A percentile compares a stretch with the other conserved stretches of the same genome.
These are phyloP conservation scores for Camelus bactrianus DNA, from an alignment of 2,113 vertebrate species.

Conservation along the genomic window DNA sequence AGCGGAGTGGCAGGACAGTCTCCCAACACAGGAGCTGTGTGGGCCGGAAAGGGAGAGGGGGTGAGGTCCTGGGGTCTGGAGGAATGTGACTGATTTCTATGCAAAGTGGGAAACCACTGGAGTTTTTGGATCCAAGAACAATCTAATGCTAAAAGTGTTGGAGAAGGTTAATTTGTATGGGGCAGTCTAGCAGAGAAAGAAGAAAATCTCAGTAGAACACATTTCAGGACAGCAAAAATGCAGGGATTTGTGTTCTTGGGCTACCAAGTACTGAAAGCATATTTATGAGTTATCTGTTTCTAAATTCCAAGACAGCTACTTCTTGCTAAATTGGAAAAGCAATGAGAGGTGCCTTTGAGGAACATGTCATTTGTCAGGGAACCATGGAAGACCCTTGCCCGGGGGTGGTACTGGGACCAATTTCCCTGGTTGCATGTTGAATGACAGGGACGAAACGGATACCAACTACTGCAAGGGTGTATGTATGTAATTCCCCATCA, in stretches of 20 bases:
- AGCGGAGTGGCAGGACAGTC: not conserved
- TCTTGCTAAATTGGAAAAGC: not conserved
- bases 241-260: not conserved
- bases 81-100: not conserved
- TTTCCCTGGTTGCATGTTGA: fast-evolving
- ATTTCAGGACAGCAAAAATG: not conserved
- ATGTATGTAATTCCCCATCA: not conserved
- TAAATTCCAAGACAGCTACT: not conserved
- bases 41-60: not conserved
- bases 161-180: not conserved
- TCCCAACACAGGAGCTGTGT: fast-evolving
- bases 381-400: not conserved
- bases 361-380: not conserved
- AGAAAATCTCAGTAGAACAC: not conserved
- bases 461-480: not conserved
- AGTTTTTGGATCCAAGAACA: not conserved
- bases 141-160: not conserved
- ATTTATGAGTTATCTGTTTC: not conserved
- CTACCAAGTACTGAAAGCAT: not conserved
- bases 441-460: not conserved
- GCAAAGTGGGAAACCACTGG: not conserved
- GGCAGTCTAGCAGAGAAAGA: not conserved
- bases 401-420: not conserved
- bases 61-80: not conserved
- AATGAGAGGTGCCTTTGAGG: not conserved